phyloP scores from a whole-genome alignment of 2,113 vertebrate genomes.

The Pardalotus punctatus region DNA sequence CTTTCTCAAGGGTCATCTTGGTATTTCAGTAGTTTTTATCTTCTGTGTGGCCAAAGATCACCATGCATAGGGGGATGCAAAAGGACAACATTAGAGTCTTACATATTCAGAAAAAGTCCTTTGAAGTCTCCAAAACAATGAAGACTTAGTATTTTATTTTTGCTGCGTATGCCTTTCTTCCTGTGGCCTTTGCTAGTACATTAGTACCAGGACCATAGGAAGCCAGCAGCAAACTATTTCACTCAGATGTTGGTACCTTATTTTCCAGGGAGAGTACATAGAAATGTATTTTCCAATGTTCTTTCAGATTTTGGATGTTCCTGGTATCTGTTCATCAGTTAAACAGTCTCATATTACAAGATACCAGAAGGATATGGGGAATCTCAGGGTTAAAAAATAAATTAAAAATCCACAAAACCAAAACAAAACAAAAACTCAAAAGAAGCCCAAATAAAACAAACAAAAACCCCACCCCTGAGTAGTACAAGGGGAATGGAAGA shows the following conservation, averaged over 20 bases:
- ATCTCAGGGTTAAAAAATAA: background rate
- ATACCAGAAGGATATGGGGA: background rate
- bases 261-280: background rate
- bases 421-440: background rate
- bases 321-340: background rate
- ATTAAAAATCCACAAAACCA: fast-evolving
- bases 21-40: background rate
- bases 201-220: background rate
- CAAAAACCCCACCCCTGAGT: fast-evolving
- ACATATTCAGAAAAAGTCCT: background rate
- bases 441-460: background rate
- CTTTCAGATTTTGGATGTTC: background rate
- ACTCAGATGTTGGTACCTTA: background rate
- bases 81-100: background rate
- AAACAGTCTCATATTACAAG: background rate
- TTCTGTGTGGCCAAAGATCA: background rate
- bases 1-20: background rate
- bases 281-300: background rate
- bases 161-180: background rate
- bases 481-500: background rate
- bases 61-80: background rate
- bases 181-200: background rate
- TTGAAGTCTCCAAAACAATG: background rate
- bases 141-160: background rate
- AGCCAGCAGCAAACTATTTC: background rate